A percentile compares a stretch with the other conserved stretches of the same genome.
Conservation (phyloP, 2,888 invertebrate genomes). For the Terebella lapidaria region DNA sequence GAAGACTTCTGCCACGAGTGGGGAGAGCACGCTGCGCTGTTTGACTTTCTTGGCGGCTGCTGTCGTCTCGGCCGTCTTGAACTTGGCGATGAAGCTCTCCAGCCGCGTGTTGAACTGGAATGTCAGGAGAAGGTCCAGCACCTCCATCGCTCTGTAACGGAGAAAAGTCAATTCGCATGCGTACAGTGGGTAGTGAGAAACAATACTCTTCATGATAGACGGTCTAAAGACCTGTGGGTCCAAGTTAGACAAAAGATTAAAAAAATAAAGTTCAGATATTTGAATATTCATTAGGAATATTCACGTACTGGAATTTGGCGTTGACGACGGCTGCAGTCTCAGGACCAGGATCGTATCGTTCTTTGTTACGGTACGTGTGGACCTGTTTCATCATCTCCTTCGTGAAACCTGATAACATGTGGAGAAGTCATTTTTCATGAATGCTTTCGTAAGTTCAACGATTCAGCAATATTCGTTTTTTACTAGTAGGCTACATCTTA, state of each 20-base stretch:
- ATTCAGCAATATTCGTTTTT: no score
- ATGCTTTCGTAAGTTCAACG: no score
- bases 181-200: no score
- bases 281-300: neutral
- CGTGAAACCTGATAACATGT: constrained; percentile 44
- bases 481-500: no score
- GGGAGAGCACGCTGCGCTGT: constrained; percentile 20
- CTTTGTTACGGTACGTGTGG: constrained; percentile 24
- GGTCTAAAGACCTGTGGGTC: no score
- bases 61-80: constrained; percentile 29
- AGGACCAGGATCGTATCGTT: constrained; percentile 24
- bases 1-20: constrained; percentile 24
- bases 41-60: constrained; percentile 18
- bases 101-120: constrained; percentile 51
- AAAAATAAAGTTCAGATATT: neutral
- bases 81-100: constrained; percentile 36
- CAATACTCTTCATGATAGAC: no score
- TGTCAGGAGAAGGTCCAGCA: constrained; percentile 48
- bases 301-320: constrained; percentile 33
- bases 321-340: constrained; percentile 28
- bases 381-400: constrained; percentile 47
- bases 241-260: no score
- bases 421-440: no score
- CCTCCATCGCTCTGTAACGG: constrained; percentile 47
- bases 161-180: neutral